These are phyloP conservation scores for Aramus guarauna DNA, from an alignment of 2,113 vertebrate species.

Conservation along the genomic window DNA sequence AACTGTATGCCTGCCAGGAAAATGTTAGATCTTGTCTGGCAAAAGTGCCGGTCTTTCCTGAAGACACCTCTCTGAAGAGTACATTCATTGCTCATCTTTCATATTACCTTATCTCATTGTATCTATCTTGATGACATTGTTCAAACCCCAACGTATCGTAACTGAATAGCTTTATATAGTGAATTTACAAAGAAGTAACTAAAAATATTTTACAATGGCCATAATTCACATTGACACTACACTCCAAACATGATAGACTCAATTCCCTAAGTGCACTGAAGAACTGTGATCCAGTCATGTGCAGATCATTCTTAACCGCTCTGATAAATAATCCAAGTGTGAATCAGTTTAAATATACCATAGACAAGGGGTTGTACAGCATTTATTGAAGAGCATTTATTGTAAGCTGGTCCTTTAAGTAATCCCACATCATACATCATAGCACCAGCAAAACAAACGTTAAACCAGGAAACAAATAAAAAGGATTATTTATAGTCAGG, in stretches of 20 bases:
- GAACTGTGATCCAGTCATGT: background rate
- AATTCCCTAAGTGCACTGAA: background rate
- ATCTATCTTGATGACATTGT: background rate
- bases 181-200: background rate
- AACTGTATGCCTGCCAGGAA: background rate
- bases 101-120: background rate
- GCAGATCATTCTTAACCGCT: background rate
- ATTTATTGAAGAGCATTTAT: background rate
- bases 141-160: background rate
- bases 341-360: background rate
- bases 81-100: background rate
- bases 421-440: background rate
- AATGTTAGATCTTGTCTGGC: background rate
- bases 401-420: background rate
- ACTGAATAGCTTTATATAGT: background rate
- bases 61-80: background rate
- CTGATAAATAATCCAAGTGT: background rate
- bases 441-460: background rate
- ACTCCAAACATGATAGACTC: accelerated
- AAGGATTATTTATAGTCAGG: background rate
- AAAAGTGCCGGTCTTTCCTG: background rate
- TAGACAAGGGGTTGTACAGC: background rate
- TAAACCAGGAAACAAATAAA: slow-evolving; percentile 28
- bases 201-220: background rate
- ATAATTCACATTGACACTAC: background rate